A percentile compares a stretch with the other conserved stretches of the same genome.
Evolutionary conservation across 2,113 vertebrate species (phyloP).

Genomic region (Atractosteus spatula): DNA sequence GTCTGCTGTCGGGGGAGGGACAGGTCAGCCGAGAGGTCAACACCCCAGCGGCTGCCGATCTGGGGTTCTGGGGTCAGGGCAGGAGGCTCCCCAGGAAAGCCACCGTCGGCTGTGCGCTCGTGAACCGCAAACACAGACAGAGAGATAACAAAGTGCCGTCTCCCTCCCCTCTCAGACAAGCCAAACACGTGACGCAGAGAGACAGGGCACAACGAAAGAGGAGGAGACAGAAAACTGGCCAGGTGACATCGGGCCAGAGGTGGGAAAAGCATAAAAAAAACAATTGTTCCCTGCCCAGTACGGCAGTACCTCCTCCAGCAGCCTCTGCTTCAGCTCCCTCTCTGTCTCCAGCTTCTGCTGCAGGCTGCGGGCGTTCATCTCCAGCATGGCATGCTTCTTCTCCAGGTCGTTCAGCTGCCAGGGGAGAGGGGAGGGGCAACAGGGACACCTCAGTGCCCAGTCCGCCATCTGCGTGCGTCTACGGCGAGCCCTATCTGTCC

Average conservation of each 20-base stretch:
- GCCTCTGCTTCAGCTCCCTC: conserved; percentile 91
- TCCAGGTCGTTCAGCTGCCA: conserved; percentile 88
- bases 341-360: conserved; percentile 97
- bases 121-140: no score
- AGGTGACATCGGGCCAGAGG: no score
- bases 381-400: conserved; percentile 97
- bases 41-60: no score
- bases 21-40: background rate
- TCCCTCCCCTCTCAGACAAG: no score
- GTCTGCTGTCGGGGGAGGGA: conserved; percentile 74
- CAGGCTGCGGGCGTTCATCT: conserved; percentile 93
- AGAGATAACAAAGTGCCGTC: no score
- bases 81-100: no score
- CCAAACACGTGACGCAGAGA: no score
- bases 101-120: no score
- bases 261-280: no score
- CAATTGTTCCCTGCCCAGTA: background rate
- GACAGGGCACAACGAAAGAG: background rate
- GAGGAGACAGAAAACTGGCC: background rate
- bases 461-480: no score
- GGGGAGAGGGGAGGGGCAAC: background rate
- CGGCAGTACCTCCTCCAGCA: conserved; percentile 86
- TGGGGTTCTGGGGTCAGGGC: no score
- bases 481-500: no score
- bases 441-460: background rate